Evolutionary conservation across 2,113 vertebrate species (phyloP).

Genomic region (Choloepus hoffmanni): DNA sequence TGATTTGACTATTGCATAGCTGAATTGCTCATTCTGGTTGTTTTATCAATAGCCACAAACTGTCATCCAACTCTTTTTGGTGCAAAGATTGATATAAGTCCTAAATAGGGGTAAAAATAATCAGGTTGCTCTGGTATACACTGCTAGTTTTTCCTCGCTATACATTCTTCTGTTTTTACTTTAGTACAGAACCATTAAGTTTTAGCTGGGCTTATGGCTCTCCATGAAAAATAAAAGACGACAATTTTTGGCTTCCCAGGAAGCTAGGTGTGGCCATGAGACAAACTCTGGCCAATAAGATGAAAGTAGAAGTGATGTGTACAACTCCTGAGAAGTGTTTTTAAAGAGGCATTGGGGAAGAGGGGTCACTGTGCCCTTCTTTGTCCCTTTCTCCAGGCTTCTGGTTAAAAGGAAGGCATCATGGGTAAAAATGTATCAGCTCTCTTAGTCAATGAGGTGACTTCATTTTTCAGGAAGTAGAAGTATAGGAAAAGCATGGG

Average conservation of each 20-base stretch:
- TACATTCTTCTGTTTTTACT: neutral
- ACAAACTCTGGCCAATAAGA: neutral
- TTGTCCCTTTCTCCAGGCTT: neutral
- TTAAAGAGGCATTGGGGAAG: neutral
- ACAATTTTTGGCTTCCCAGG: neutral
- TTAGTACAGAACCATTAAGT: neutral
- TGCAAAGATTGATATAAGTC: neutral
- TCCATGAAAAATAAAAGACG: neutral
- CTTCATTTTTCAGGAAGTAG: neutral
- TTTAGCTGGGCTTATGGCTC: neutral
- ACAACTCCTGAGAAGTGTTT: neutral
- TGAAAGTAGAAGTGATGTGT: neutral
- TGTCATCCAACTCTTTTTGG: neutral
- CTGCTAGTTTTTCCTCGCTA: neutral
- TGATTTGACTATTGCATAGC: neutral
- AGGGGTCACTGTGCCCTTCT: neutral
- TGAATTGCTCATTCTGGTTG: neutral
- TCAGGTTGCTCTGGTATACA: neutral
- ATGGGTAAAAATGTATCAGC: neutral
- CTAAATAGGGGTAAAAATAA: neutral
- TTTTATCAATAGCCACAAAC: neutral
- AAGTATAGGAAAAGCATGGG: neutral
- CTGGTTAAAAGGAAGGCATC: neutral
- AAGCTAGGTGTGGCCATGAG: neutral
- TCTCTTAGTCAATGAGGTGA: neutral